Percentiles rank a stretch among this genome's conserved stretches.
Conservation (phyloP, 2,888 invertebrate species). For the Monochamus alternatus region DNA sequence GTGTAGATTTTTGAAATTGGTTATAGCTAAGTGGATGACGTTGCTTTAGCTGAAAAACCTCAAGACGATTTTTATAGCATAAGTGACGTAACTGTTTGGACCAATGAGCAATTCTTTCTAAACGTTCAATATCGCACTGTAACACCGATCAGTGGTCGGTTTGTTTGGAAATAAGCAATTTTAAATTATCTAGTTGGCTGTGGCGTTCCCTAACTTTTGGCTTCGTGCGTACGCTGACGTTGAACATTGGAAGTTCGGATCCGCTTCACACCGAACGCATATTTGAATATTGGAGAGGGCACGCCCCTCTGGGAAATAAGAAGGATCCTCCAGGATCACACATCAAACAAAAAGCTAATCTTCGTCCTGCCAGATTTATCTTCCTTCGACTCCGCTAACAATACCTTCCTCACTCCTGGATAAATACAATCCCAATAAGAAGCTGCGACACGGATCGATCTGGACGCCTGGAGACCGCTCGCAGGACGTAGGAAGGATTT, state of each 20-base stretch:
- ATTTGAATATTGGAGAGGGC: slow-evolving; percentile 62
- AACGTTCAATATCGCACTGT: no score
- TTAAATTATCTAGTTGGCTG: no score
- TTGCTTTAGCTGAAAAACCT: no score
- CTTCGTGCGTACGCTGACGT: slow-evolving; percentile 58
- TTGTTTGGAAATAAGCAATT: no score
- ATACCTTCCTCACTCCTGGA: slow-evolving; percentile 49
- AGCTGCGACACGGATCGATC: slow-evolving; percentile 4
- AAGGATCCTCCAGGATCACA: slow-evolving; percentile 55
- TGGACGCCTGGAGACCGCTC: not conserved
- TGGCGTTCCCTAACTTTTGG: not conserved
- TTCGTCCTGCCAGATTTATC: slow-evolving; percentile 48
- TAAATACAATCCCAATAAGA: slow-evolving; percentile 34
- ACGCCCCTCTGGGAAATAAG: slow-evolving; percentile 62
- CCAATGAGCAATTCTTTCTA: no score
- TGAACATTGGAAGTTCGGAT: slow-evolving; percentile 65
- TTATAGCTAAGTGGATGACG: no score
- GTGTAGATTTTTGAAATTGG: no score
- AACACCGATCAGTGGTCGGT: no score
- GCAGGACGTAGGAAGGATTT: no score
- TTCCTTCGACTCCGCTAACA: slow-evolving; percentile 45
- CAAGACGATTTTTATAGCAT: no score
- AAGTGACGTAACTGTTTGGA: no score
- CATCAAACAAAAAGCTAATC: slow-evolving; percentile 55
- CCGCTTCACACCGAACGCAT: slow-evolving; percentile 61